phyloP scores from a whole-genome alignment of 2,797 vertebrate genomes.

The Anniella stebbinsi region DNA sequence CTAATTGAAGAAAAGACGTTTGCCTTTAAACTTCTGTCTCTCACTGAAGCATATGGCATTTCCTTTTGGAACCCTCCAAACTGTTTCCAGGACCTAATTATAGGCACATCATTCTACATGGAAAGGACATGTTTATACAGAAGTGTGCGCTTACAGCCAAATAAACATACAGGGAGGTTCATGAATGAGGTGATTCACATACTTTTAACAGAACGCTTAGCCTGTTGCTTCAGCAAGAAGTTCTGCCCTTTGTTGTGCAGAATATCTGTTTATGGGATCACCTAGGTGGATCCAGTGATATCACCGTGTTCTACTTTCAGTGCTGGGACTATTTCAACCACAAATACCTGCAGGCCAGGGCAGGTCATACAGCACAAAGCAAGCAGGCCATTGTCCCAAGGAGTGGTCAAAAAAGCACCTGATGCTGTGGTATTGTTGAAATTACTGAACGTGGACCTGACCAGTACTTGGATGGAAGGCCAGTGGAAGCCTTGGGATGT shows the following conservation, averaged over 20 bases:
- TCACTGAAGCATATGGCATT: conserved; percentile 8
- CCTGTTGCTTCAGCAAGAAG: background rate
- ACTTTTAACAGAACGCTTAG: background rate
- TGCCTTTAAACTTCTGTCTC: conserved; percentile 30
- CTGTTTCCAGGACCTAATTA: conserved; percentile 4
- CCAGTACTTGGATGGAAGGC: background rate
- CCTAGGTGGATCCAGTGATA: background rate
- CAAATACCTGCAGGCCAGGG: background rate
- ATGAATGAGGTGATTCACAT: conserved; percentile 18
- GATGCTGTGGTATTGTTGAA: background rate
- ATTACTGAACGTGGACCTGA: background rate
- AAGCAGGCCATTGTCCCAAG: background rate
- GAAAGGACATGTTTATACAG: conserved; percentile 56
- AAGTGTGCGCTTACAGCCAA: conserved; percentile 51
- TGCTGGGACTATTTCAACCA: background rate
- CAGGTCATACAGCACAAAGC: background rate
- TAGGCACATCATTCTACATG: conserved; percentile 42
- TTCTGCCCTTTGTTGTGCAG: background rate
- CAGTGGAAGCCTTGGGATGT: background rate
- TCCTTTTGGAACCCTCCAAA: conserved; percentile 39
- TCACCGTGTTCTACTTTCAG: background rate
- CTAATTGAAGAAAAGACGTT: background rate
- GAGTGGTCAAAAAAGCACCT: background rate
- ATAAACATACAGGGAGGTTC: conserved; percentile 48
- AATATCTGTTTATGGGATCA: background rate